Evolutionary conservation across 2,797 vertebrate species (phyloP).

Genomic region (Vipera ursinii): DNA sequence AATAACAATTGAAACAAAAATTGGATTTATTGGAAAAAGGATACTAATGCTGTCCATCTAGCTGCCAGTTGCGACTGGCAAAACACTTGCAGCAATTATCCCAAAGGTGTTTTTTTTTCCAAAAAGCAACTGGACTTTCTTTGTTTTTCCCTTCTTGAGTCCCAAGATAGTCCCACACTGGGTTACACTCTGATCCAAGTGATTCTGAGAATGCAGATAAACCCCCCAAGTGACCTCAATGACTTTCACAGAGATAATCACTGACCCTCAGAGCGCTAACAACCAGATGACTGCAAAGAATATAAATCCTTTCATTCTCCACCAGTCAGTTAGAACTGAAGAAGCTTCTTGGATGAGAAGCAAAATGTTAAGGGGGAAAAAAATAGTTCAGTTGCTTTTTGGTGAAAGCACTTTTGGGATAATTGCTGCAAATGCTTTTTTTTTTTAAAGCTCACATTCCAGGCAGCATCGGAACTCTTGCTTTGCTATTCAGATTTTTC

Average conservation of each 20-base stretch:
- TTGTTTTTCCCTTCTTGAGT: background rate
- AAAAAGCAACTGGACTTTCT: background rate
- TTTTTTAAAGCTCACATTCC: background rate
- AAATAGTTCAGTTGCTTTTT: too few species aligned
- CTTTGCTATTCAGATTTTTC: background rate
- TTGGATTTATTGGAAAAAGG: background rate
- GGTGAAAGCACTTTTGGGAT: background rate
- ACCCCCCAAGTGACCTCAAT: background rate
- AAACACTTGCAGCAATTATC: background rate
- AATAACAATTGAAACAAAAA: background rate
- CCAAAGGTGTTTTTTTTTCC: background rate
- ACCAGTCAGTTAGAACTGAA: background rate
- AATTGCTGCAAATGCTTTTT: background rate
- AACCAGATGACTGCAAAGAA: background rate
- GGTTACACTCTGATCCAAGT: background rate
- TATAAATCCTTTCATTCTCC: background rate
- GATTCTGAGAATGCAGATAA: background rate
- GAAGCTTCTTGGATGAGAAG: background rate
- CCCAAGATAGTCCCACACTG: background rate
- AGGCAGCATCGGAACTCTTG: background rate
- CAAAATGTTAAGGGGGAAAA: background rate
- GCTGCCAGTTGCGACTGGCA: background rate
- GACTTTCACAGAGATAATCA: background rate
- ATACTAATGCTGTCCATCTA: background rate
- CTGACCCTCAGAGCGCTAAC: background rate